These are phyloP conservation scores for Cephus sareptanus DNA, from an alignment of 2,888 invertebrate species.

Conservation along the genomic window DNA sequence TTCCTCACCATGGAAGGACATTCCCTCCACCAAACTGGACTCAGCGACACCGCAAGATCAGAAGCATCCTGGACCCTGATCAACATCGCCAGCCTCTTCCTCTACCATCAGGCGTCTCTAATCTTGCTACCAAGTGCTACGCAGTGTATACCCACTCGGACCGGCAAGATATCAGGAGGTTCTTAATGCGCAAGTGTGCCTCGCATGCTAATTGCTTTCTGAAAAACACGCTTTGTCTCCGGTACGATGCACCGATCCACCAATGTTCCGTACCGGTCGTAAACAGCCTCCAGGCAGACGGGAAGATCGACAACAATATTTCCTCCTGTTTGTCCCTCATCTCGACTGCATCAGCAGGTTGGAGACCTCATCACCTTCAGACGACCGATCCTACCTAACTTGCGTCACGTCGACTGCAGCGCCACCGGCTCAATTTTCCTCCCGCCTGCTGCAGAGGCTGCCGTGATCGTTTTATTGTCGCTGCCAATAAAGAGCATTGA, in stretches of 20 bases:
- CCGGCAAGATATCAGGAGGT: neutral
- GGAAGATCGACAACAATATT: conserved; percentile 1
- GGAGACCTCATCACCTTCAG: conserved; percentile 6
- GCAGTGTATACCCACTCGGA: neutral
- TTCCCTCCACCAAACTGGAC: neutral
- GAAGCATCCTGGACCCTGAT: neutral
- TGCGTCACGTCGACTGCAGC: neutral
- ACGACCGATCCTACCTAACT: neutral
- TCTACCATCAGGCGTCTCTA: neutral
- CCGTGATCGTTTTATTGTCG: neutral
- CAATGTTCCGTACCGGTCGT: neutral
- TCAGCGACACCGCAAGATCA: neutral
- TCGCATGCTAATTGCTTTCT: conserved; percentile 1
- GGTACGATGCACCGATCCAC: neutral
- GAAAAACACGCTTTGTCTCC: conserved; percentile 3
- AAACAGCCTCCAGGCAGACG: conserved; percentile 2
- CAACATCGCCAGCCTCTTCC: neutral
- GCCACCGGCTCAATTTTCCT: neutral
- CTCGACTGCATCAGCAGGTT: neutral
- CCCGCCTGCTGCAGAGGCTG: neutral
- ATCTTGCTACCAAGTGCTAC: neutral
- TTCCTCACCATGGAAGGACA: neutral
- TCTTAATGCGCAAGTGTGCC: neutral
- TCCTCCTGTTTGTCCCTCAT: conserved; percentile 1
- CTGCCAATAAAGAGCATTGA: neutral